Conservation (phyloP, 2,797 vertebrate genomes). For the Sebastes steindachneri region DNA sequence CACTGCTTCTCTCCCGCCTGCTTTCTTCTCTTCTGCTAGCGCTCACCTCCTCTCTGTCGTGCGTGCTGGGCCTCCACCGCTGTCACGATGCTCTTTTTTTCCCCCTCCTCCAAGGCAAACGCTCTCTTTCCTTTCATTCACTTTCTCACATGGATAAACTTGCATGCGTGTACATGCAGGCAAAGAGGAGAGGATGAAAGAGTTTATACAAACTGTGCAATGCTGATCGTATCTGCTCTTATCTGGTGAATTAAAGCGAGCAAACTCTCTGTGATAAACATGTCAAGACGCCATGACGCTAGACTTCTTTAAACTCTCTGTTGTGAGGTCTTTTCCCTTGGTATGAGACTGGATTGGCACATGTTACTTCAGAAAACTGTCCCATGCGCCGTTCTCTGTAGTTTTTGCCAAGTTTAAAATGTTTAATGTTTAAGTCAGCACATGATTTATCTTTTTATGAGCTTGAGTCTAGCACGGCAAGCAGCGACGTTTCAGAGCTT, state of each 20-base stretch:
- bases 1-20: slow-evolving; percentile 47
- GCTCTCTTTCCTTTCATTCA: slow-evolving; percentile 16
- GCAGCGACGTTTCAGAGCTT: slow-evolving; percentile 2
- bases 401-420: slow-evolving; percentile 30
- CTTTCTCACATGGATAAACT: slow-evolving; percentile 30
- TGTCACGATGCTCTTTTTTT: slow-evolving; percentile 11
- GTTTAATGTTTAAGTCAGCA: slow-evolving; percentile 7
- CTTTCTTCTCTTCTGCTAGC: slow-evolving; percentile 54
- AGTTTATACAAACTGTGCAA: slow-evolving; percentile 47
- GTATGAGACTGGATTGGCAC: slow-evolving; percentile 1
- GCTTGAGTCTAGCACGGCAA: background rate
- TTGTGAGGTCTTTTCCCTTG: slow-evolving; percentile 20
- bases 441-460: slow-evolving; percentile 31
- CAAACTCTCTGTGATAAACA: slow-evolving; percentile 53
- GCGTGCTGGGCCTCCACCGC: slow-evolving; percentile 12
- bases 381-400: background rate
- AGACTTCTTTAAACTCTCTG: slow-evolving; percentile 23
- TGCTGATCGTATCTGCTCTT: slow-evolving; percentile 60
- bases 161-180: slow-evolving; percentile 38
- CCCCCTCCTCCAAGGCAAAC: slow-evolving; percentile 10
- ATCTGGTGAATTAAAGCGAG: slow-evolving; percentile 56
- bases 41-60: slow-evolving; percentile 32
- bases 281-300: slow-evolving; percentile 43
- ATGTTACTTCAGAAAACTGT: slow-evolving; percentile 14
- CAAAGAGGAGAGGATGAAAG: slow-evolving; percentile 42